Percentiles rank a stretch among this genome's conserved stretches.
Evolutionary conservation across 1,140 invertebrate species (phyloP).

Genomic region (Calosoma granatense): DNA sequence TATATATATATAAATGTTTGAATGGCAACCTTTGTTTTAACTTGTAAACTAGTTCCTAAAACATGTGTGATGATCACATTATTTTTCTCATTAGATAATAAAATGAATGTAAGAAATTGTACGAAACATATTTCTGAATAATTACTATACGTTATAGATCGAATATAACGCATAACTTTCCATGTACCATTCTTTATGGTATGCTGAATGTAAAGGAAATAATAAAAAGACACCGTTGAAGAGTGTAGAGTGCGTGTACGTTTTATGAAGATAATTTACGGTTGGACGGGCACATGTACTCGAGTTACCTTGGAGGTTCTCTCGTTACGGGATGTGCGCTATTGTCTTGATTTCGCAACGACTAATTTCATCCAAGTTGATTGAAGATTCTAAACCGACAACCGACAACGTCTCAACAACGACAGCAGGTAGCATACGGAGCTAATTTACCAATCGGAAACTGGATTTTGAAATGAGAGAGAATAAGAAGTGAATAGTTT

Average conservation of each 20-base stretch:
- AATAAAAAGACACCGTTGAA: neutral
- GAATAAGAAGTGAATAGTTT: neutral
- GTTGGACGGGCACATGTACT: conserved; percentile 9
- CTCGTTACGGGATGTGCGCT: neutral
- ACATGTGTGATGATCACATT: too few species aligned
- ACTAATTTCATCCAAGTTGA: neutral
- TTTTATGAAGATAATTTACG: conserved; percentile 9
- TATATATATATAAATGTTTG: too few species aligned
- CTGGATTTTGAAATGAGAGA: neutral
- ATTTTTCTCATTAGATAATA: too few species aligned
- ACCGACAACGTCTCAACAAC: neutral
- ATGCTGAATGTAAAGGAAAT: neutral
- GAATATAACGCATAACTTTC: too few species aligned
- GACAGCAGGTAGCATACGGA: neutral
- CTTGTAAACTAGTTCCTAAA: too few species aligned
- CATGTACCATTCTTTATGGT: too few species aligned
- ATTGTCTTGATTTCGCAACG: neutral
- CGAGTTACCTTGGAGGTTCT: conserved; percentile 15
- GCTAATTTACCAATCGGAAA: neutral
- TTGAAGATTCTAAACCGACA: neutral
- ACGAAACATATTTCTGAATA: too few species aligned
- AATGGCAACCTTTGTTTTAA: too few species aligned
- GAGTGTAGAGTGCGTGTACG: too few species aligned
- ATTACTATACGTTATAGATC: too few species aligned
- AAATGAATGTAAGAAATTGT: too few species aligned